These are phyloP conservation scores for Ciona savignyi DNA, from an alignment of 23 tunicate species.

Conservation along the genomic window DNA sequence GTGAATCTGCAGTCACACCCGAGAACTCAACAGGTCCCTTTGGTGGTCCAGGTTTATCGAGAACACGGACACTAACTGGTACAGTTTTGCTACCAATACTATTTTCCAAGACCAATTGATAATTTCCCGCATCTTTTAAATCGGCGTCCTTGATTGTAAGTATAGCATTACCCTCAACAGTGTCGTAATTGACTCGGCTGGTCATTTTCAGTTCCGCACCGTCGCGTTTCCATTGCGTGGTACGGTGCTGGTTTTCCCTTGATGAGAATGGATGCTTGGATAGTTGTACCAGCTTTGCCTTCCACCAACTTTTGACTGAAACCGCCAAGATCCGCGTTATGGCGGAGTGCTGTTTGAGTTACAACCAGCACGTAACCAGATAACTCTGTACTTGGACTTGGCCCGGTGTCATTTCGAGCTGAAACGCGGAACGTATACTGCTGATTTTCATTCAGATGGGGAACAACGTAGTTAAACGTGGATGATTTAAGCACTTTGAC, in stretches of 20 bases:
- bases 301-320: constrained; percentile 48
- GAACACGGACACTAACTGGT: constrained; percentile 12
- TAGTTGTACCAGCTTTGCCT: constrained; percentile 69
- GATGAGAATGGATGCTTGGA: constrained; percentile 46
- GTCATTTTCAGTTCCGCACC: constrained; percentile 30
- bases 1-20: constrained; percentile 27
- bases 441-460: constrained; percentile 22
- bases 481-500: constrained; percentile 29
- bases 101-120: no score
- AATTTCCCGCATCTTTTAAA: constrained; percentile 36
- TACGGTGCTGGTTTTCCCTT: constrained; percentile 74
- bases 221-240: constrained; percentile 56
- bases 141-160: neutral
- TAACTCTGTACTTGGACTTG: constrained; percentile 54
- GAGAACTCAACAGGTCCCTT: constrained; percentile 32
- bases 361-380: constrained; percentile 51
- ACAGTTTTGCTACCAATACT: neutral
- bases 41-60: constrained; percentile 35
- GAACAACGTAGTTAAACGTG: constrained; percentile 13
- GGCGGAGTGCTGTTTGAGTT: constrained; percentile 74
- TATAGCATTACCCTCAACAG: neutral
- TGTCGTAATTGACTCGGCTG: constrained; percentile 56
- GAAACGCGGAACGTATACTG: constrained; percentile 71
- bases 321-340: constrained; percentile 64
- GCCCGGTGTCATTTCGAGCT: constrained; percentile 74